These are phyloP conservation scores for Heteronetta atricapilla DNA, from an alignment of 2,113 vertebrate species.

Conservation along the genomic window DNA sequence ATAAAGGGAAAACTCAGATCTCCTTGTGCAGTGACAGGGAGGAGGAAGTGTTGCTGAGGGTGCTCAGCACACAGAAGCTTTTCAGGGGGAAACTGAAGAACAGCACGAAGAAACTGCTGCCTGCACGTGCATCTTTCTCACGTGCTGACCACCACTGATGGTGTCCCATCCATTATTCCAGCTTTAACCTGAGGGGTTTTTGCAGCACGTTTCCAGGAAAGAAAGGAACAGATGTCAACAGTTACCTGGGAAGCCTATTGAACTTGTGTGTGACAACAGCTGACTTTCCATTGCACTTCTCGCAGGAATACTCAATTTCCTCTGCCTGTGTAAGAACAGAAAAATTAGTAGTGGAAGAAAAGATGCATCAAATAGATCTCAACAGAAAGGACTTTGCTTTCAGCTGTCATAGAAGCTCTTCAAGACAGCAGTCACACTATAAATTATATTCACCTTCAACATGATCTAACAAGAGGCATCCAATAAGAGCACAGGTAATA, in stretches of 20 bases:
- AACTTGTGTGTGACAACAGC: constrained; percentile 96
- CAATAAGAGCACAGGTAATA: not conserved
- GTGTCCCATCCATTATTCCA: not conserved
- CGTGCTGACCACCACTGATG: accelerated
- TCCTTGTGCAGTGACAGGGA: accelerated
- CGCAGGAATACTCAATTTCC: constrained; percentile 97
- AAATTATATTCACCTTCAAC: not conserved
- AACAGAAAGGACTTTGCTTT: not conserved
- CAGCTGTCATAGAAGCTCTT: not conserved
- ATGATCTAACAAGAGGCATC: not conserved
- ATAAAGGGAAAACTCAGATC: not conserved
- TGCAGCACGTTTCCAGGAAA: not conserved
- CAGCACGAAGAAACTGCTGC: not conserved
- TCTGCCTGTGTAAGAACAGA: constrained; percentile 77
- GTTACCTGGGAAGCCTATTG: constrained; percentile 93
- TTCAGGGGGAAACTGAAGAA: not conserved
- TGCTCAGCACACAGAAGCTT: not conserved
- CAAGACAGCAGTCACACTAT: not conserved
- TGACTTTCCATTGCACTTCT: constrained; percentile 93
- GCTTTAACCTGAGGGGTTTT: not conserved
- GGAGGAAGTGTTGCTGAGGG: not conserved
- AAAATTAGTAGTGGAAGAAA: not conserved
- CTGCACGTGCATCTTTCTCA: not conserved
- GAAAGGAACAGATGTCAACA: not conserved
- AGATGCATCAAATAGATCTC: not conserved